Base-by-base conservation (phyloP, 2,888 invertebrate species). In the Dasysyrphus tricinctus region DNA sequence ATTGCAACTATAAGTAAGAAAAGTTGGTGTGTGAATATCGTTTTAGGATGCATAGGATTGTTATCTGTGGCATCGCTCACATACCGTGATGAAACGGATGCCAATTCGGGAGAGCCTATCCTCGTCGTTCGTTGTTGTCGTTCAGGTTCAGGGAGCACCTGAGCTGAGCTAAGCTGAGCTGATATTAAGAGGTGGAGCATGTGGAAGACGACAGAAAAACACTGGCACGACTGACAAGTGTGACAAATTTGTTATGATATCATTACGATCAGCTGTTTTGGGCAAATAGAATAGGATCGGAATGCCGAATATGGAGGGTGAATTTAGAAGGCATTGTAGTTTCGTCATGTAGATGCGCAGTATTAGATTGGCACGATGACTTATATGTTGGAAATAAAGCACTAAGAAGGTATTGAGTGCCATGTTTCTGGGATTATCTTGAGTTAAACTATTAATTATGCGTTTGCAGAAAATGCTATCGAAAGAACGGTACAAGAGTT, bases 221-320 rank as follows among this genome's bases (percentile, higher is more conserved):
- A 79, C 82, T 82, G 39, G 44, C 57, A 75, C 78, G 47, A 82
- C 75, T 86, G 86, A 86, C 86, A 86, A 86, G 86, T 86, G 86
- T 86, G 86, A 86, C 86, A 86, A 86, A 86, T 86, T 82, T 75
- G 86, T 79, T 82, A 79, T 79, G 82, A 82, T 82, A 82, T 86
- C 82, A 51, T 72, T 59, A 49, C 74, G 78, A 86, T 86, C 86
- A 57, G 63, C 69, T 56, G 59, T 63, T 57, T 49, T 77, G 54
- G 74, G 37, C 42, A 74, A 65, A 73, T 63, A 16, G 47, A 63
- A 65, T 51, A 67, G 69, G 61, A 37, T 69, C 61, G 79, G 78
- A 51, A 75, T 75, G 63, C 75, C 70, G 61, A 70, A 84, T 69
- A 85, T 65, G 78, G 86, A 75, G 37, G 16, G 37, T 47, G 65